Evolutionary conservation across 1,140 invertebrate genomes (phyloP), one percentile per base, ranked within the genome.

Genomic region (Drosophila quadrilineata): DNA sequence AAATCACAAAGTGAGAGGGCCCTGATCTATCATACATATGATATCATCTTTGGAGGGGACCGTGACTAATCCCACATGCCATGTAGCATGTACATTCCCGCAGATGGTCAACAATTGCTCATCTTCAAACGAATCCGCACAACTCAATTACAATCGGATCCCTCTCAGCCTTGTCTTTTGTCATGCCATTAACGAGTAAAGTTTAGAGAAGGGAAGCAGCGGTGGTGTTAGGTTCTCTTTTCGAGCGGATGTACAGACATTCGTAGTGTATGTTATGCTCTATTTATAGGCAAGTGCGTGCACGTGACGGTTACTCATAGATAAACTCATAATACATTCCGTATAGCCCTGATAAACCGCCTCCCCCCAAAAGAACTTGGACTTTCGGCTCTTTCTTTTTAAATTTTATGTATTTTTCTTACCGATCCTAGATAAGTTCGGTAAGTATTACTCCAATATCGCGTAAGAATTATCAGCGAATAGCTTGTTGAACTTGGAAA

Each of bases 261-360:
- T 12, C 10, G 31, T 2, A 12, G 4, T 35, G 14, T 35, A 31
- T 31, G 14, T 35, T 33, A 4, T 29, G 43, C 40, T 60, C 64
- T 82, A 76, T 73, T 85, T 63, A 71, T 73, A 84, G 77, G 12
- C 41, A 35, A 26, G 40, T 14, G 54, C 28, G 74, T n/a, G 79
- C 79, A 84, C 79, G 79, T 85, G 79, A 84, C 58, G 62, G 71
- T 84, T 82, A 82, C 63, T 45, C 41, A 45, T 14, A 14, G 71
- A n/a, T n/a, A n/a, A n/a, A n/a, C n/a, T n/a, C n/a, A n/a, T n/a
- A n/a, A n/a, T n/a, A n/a, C 62, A 75, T 57, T 62, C 21, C 33
- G 9, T 35, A 14, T 8, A 14, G 28, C 12, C 41, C 41, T 28
- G 41, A 45, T 45, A 45, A 28, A n/a, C n/a, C n/a, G n/a, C n/a